phyloP scores from a whole-genome alignment of 2,797 vertebrate genomes.

The Helicolenus hilgendorfi region DNA sequence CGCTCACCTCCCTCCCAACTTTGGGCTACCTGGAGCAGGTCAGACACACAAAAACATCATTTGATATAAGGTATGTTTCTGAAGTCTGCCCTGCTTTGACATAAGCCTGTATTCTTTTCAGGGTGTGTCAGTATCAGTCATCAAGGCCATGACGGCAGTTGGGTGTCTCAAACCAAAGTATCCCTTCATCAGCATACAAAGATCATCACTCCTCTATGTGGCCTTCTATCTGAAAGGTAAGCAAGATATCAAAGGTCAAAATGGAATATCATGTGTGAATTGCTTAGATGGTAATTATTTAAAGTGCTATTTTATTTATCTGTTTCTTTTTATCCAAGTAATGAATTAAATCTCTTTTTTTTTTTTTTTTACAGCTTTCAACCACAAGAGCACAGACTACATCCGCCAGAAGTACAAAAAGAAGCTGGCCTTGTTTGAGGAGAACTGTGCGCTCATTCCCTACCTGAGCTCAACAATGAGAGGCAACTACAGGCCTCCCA shows the following conservation, averaged over 20 bases:
- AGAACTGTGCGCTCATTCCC: constrained; percentile 93
- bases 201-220: constrained; percentile 93
- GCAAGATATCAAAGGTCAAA: neutral
- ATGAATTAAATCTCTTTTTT: neutral
- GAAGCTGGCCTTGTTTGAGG: constrained; percentile 92
- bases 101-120: constrained; percentile 67
- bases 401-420: constrained; percentile 90
- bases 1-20: constrained; percentile 94
- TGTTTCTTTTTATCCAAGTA: neutral
- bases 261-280: neutral
- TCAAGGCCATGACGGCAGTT: constrained; percentile 95
- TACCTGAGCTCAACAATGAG: constrained; percentile 92
- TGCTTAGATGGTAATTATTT: neutral
- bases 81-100: neutral
- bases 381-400: constrained; percentile 88
- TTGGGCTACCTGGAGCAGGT: constrained; percentile 98
- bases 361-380: constrained; percentile 90
- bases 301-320: neutral
- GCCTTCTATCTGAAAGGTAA: constrained; percentile 97
- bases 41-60: constrained; percentile 15
- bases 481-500: constrained; percentile 87
- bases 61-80: neutral
- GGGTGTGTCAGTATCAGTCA: constrained; percentile 93
- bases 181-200: constrained; percentile 93
- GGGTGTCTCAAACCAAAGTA: constrained; percentile 97